A percentile compares a stretch with the other conserved stretches of the same genome.
Evolutionary conservation across 1,140 invertebrate species (phyloP).

Genomic region (Tetramorium parvispinum): DNA sequence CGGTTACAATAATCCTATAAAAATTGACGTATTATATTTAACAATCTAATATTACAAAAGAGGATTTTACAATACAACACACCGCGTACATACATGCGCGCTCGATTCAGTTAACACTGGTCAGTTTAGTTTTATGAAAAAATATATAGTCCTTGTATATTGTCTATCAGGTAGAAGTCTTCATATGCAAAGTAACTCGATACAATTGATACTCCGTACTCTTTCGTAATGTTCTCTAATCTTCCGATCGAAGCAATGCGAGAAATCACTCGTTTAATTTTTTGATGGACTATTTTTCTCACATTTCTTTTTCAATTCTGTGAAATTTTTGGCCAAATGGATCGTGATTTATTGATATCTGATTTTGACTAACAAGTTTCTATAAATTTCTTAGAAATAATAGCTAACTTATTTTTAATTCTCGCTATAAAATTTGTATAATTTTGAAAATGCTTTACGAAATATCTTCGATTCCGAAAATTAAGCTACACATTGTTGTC

Average conservation of each 20-base stretch:
- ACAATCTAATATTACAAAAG: slow-evolving; percentile 34
- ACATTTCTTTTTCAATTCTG: not conserved
- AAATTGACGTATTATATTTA: slow-evolving; percentile 6
- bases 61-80: slow-evolving; percentile 8
- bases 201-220: slow-evolving; percentile 17
- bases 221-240: not conserved
- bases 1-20: slow-evolving; percentile 39
- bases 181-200: not conserved
- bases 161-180: not conserved
- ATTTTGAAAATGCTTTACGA: not conserved
- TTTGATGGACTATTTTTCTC: not conserved
- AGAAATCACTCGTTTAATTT: not conserved
- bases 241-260: slow-evolving; percentile 19
- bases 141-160: slow-evolving; percentile 20
- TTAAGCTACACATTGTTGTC: not conserved
- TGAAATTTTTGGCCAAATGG: not conserved
- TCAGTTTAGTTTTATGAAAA: slow-evolving; percentile 20
- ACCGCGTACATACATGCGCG: not conserved
- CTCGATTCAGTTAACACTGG: slow-evolving; percentile 2
- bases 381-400: not conserved
- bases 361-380: not conserved
- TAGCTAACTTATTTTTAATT: not conserved
- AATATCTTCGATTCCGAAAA: not conserved
- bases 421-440: not conserved
- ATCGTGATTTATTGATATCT: not conserved